Evolutionary conservation across 2,113 vertebrate genomes (phyloP), one percentile per base, ranked within the genome.

Genomic region (Abramis brama): DNA sequence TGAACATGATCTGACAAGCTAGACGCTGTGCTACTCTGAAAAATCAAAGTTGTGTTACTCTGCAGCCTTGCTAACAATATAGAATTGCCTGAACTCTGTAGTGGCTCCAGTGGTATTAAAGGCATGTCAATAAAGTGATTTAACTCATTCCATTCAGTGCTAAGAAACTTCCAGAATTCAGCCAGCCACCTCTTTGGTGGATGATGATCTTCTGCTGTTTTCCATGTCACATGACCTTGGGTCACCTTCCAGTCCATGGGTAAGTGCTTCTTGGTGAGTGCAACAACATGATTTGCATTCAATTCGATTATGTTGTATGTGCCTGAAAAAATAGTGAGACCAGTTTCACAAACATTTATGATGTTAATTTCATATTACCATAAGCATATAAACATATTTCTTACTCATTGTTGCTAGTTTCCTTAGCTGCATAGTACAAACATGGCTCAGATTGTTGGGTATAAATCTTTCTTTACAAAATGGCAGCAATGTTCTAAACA

Each of bases 111-210:
- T 3, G 95, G 92, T 89, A 97, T 91, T 57, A 97, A 91, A 68
- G 96, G 95, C 19, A 96, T 90, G 9, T 92, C 94, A 85, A 87
- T 85, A 77, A 97, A 94, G 43, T 36, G 2, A 27, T 86, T 84
- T 86, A 97, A 89, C 64, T 94, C 89, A 62, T 79, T 88, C 70
- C 92, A 77, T 0, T 95, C 89, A 80, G 4, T 70, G 59, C 91
- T 92, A 66, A 97, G 92, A 91, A 96, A 97, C 55, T 87, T 92
- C 96, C 96, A 97, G 88, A 97, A 92, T 30, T 94, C 88, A 78
- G 89, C 76, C 4, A 97, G 85, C 96, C 96, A 97, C n/a, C 92
- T 90, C 1, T 83, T 86, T 25, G 96, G 95, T 55, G 96, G 96
- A 79, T 96, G 93, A 4, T 88, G 74, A 0, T 11, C 75, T 0